phyloP scores from a whole-genome alignment of 2,113 vertebrate species.

The Shinisaurus crocodilurus region DNA sequence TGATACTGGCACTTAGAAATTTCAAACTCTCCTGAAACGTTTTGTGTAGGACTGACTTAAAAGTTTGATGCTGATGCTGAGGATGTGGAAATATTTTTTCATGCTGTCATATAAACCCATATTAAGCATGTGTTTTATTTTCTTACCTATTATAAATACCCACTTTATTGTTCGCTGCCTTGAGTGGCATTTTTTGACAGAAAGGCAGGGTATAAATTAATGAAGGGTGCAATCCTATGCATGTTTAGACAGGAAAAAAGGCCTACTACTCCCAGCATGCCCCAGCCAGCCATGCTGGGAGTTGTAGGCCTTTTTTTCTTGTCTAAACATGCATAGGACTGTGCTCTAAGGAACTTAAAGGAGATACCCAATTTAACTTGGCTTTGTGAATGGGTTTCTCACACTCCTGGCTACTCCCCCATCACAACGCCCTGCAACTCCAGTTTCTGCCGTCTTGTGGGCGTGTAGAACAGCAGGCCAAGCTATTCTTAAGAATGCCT shows the following conservation, averaged over 20 bases:
- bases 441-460: background rate
- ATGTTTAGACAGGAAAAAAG: too few species aligned
- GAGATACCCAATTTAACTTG: background rate
- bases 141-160: too few species aligned
- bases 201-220: too few species aligned
- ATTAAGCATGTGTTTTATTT: too few species aligned
- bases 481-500: background rate
- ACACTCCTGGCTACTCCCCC: background rate
- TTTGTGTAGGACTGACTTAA: background rate
- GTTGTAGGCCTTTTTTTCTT: too few species aligned
- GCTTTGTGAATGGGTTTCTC: background rate
- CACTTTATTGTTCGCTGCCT: too few species aligned
- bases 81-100: background rate
- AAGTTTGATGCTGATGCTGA: background rate
- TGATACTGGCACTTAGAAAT: background rate
- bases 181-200: too few species aligned
- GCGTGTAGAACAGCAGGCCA: background rate
- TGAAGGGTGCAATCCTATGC: too few species aligned
- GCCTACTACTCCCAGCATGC: too few species aligned
- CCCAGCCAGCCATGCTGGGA: too few species aligned
- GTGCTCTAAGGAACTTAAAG: background rate
- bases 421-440: background rate
- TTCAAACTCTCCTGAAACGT: too few species aligned
- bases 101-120: background rate
- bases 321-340: too few species aligned